Evolutionary conservation across 2,888 invertebrate species (phyloP), one percentile per base, ranked within the genome.

Genomic region (Yponomeuta cagnagella): DNA sequence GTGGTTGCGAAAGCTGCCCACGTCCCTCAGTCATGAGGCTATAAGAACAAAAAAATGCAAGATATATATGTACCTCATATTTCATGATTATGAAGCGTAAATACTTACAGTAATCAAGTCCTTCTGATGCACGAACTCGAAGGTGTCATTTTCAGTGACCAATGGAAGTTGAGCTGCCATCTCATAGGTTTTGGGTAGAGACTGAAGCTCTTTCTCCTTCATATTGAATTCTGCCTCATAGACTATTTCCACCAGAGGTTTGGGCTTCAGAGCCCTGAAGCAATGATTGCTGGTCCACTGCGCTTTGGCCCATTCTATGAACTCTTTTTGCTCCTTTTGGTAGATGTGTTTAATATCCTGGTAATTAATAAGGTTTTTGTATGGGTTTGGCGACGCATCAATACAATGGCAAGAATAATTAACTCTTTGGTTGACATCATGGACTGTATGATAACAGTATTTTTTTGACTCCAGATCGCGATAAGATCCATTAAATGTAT

Each of bases 101-200:
- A 64, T 2, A 83, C 88, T 83, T 74, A 91, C 91, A 71, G 72
- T 77, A 58, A 87, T 77, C 30, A 92, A 77, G 65, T 86, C 83
- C 23, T 82, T 77, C 30, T 77, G 74, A 23, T 74, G 74, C 0
- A 76, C 70, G 71, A 86, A 73, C 31, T 83, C 79, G 74, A 79
- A 88, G 0, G 73, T 66, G 2, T 72, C 70, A 10, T 76, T 77
- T 0, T 70, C 73, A 0, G 72, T 73, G 58, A 80, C 80, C 2
- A 90, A 72, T 0, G 86, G 80, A 75, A 92, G 86, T 68, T 90
- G 90, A 0, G 88, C 90, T 0, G 82, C 90, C 73, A 88, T 70
- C 8, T 76, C 73, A 72, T 80, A 89, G 0, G 72, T 74, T 68
- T 82, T 84, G 0, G 89, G 88, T n/a, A 83, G 82, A 0, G 80